Evolutionary conservation across 2,797 vertebrate genomes (phyloP), one percentile per base, ranked within the genome.

Genomic region (Epinephelus malabaricus): DNA sequence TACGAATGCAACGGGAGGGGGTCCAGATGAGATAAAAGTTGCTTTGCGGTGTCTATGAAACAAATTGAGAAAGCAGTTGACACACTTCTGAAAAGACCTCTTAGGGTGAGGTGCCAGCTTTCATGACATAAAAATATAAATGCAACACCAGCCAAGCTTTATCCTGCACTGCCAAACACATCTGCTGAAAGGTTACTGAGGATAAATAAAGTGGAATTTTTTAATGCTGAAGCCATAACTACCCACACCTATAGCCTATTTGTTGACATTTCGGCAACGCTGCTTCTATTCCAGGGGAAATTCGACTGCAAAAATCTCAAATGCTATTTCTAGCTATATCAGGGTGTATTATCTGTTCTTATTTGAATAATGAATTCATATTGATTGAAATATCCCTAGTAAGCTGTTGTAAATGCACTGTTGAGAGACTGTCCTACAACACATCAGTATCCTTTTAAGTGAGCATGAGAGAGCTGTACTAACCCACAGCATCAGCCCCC

Each of bases 401-500:
- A 46, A 46, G 11, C 40, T 55, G 9, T 10, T 66, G 34, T 14
- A 19, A 27, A 53, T 71, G 34, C 6, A 43, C 47, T 53, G 21
- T 17, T 27, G 3, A 78, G 34, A 75, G 43, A 14, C 6, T 25
- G 56, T 65, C 21, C 65, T 4, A 23, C 14, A 15, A 43, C 34
- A 34, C 3, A 18, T 66, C 19, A 59, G 15, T 54, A 15, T 76
- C 40, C 8, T n/a, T 76, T 59, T 69, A 69, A 69, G 13, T 46
- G 51, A 81, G 49, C 46, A 54, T 6, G 15, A 63, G 19, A 27
- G 49, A 71, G 69, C 59, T 50, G 27, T 73, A 87, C 96, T 94
- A 56, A 97, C 96, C 96, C 6, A 97, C 96, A 27, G 96, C 95
- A 1, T 97, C 97, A 0, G 93, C 96, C 25, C 96, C 96, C 76